phyloP scores from a whole-genome alignment of 2,113 vertebrate species.

The Calyptomena viridis region DNA sequence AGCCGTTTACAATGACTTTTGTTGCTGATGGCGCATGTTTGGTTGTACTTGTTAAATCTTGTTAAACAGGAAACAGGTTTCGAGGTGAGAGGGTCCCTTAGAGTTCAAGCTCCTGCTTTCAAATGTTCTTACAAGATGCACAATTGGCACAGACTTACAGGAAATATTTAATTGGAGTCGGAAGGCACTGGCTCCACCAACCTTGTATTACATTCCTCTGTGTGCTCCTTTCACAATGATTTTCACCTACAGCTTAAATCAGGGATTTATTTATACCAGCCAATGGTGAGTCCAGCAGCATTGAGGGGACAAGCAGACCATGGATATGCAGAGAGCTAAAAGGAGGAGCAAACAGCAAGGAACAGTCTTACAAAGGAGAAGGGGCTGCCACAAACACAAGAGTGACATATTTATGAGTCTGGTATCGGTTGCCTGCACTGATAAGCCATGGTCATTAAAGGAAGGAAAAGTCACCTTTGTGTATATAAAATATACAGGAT shows the following conservation, averaged over 20 bases:
- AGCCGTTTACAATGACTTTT: conserved; percentile 65
- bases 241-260: conserved; percentile 46
- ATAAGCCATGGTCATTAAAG: conserved; percentile 78
- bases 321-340: neutral
- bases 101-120: conserved; percentile 76
- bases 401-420: conserved; percentile 80
- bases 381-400: neutral
- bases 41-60: conserved; percentile 74
- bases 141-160: conserved; percentile 76
- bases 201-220: conserved; percentile 66
- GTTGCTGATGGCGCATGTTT: conserved; percentile 72
- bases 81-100: conserved; percentile 69
- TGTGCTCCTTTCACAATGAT: conserved; percentile 41
- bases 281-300: conserved; percentile 10
- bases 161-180: conserved; percentile 79
- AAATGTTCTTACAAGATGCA: conserved; percentile 79
- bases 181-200: conserved; percentile 71
- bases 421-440: conserved; percentile 73
- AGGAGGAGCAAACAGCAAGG: conserved; percentile 6
- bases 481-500: conserved; percentile 78
- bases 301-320: neutral
- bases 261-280: conserved; percentile 69
- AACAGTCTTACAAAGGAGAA: neutral
- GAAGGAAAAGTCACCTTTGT: conserved; percentile 84
- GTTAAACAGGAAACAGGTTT: conserved; percentile 85